Conservation (phyloP, 2,888 invertebrate genomes). For the Panzeria rudis region DNA sequence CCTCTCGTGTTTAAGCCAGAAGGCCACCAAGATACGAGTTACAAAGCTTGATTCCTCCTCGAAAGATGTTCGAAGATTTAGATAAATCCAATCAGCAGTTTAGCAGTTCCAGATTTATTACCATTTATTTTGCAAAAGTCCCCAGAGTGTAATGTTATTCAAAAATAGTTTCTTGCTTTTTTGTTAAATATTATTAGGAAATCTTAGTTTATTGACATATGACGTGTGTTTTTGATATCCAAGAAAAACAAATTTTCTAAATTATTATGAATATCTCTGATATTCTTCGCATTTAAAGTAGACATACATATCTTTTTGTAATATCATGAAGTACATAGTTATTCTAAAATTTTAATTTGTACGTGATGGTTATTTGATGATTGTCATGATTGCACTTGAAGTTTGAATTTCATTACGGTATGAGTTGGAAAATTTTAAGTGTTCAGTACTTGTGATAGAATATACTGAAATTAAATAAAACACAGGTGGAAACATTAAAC, state of each 20-base stretch:
- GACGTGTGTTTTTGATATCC: too few species aligned
- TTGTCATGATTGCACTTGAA: constrained; percentile 53
- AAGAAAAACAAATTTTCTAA: neutral
- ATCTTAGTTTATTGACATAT: too few species aligned
- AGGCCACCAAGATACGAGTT: too few species aligned
- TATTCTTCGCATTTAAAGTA: neutral
- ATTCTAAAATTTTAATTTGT: constrained; percentile 49
- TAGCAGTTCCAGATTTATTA: too few species aligned
- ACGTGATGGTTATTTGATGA: constrained; percentile 56
- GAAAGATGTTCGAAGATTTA: too few species aligned
- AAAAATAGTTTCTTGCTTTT: too few species aligned
- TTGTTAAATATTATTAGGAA: too few species aligned
- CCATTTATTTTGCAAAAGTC: too few species aligned
- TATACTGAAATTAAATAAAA: neutral
- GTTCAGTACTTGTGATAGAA: constrained; percentile 7
- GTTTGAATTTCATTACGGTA: constrained; percentile 51
- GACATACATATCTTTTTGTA: neutral
- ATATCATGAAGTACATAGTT: constrained; percentile 31
- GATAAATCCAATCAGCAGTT: too few species aligned
- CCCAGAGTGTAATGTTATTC: too few species aligned
- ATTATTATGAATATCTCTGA: constrained; percentile 3
- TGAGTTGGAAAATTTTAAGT: constrained; percentile 20
- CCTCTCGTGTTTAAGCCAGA: too few species aligned
- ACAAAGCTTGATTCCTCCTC: too few species aligned
- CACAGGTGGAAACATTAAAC: neutral